These are phyloP conservation scores for Anguilla anguilla DNA, from an alignment of 2,797 vertebrate species.

Conservation along the genomic window DNA sequence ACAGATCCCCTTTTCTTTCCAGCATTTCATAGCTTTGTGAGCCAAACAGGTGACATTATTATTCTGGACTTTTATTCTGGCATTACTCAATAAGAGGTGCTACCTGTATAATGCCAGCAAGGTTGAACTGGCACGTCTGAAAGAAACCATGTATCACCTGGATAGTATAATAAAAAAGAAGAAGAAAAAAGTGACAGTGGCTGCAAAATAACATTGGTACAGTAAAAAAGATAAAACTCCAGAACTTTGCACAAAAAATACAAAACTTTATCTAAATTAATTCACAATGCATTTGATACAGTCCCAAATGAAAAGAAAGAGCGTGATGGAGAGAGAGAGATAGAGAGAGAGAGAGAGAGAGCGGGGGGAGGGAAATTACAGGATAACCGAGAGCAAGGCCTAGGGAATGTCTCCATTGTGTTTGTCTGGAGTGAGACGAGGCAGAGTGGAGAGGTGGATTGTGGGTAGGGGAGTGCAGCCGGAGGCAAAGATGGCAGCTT, in stretches of 20 bases:
- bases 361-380: background rate
- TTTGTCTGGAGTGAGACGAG: slow-evolving; percentile 5
- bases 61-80: background rate
- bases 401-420: slow-evolving; percentile 45
- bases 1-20: background rate
- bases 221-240: background rate
- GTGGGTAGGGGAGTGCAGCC: slow-evolving; percentile 31
- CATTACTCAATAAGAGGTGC: background rate
- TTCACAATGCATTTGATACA: background rate
- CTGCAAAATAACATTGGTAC: background rate
- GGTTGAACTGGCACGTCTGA: background rate
- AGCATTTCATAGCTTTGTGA: background rate
- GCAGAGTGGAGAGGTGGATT: background rate
- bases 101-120: background rate
- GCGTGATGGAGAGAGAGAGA: background rate
- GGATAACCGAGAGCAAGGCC: slow-evolving; percentile 5
- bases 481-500: slow-evolving; percentile 34
- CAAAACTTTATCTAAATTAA: background rate
- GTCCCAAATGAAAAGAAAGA: background rate
- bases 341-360: background rate
- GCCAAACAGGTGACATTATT: background rate
- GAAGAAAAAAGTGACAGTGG: no score
- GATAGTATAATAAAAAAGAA: background rate
- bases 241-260: background rate
- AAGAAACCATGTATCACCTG: background rate